Evolutionary conservation across 2,113 vertebrate genomes (phyloP).

Genomic region (Pluvialis apricaria): DNA sequence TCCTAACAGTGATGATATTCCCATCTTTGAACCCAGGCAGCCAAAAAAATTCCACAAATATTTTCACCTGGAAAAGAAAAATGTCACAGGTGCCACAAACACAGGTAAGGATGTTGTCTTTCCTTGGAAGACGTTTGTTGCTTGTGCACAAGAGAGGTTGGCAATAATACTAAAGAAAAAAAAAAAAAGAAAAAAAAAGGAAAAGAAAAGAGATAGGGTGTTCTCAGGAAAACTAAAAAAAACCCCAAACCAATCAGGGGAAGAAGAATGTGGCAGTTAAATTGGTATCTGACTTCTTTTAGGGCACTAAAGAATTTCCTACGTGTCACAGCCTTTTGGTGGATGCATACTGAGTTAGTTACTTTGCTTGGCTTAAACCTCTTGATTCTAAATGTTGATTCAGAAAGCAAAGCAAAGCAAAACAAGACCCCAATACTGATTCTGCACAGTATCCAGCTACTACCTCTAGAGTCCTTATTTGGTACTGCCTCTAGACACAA

Average conservation of each 20-base stretch:
- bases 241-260: accelerated
- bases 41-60: neutral
- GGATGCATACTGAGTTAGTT: neutral
- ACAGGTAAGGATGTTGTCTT: neutral
- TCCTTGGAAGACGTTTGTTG: neutral
- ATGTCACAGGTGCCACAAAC: neutral
- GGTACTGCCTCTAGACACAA: neutral
- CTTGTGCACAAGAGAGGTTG: neutral
- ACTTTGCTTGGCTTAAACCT: neutral
- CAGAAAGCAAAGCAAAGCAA: neutral
- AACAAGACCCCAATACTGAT: neutral
- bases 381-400: neutral
- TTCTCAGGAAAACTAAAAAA: neutral
- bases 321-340: neutral
- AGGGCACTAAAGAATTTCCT: neutral
- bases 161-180: neutral
- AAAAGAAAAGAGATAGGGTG: neutral
- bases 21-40: neutral
- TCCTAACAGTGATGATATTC: neutral
- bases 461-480: neutral
- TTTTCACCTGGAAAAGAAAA: neutral
- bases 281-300: neutral
- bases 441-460: neutral
- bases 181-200: no score
- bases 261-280: neutral